Base-by-base conservation (phyloP, 2,797 vertebrate genomes). In the Vespertilio murinus region DNA sequence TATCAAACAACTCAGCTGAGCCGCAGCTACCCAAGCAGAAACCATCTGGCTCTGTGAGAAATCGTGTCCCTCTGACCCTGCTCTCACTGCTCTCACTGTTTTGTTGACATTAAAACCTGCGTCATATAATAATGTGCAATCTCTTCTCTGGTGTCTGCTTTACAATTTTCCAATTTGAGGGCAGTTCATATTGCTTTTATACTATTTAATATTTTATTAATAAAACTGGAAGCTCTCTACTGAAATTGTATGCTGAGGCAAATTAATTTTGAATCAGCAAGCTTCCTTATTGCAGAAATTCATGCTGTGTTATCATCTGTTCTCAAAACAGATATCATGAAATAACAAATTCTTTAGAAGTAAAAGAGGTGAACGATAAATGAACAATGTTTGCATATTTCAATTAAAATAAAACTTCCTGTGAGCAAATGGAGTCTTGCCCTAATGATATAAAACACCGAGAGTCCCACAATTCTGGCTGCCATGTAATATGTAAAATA, bases 221-320 rank as follows among this genome's bases (percentile, higher is more conserved):
- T 90, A 33, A 95, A 93, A 87, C 8, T 56, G 71, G 67, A 93
- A 70, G 54, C 95, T 96, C 23, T 96, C 88, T 97, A 95, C 83
- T 91, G 92, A 98, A 94, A 82, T 45, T 82, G 42, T 0, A 3
- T 64, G 93, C 97, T 97, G 97, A 97, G 96, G 96, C 91, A 98
- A 98, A 98, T 98, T 96, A 98, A 95, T 89, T 97, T 91, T 84
- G 90, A 97, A 97, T 97, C 97, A 97, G 97, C 97, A 97, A 97
- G 97, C 94, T 96, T 97, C 96, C 91, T 92, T 95, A 96, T 11
- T 97, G 95, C n/a, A 97, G 95, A 87, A 97, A 96, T 94, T 97
- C 98, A 98, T 93, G 97, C 98, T 98, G 98, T 94, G 98, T 78
- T 97, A 95, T 98, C 98, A 98, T 97, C 98, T 98, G 98, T 95